phyloP scores from a whole-genome alignment of 30 jellyfish, hydroid and myxozoan genomes.

The Hydra vulgaris region DNA sequence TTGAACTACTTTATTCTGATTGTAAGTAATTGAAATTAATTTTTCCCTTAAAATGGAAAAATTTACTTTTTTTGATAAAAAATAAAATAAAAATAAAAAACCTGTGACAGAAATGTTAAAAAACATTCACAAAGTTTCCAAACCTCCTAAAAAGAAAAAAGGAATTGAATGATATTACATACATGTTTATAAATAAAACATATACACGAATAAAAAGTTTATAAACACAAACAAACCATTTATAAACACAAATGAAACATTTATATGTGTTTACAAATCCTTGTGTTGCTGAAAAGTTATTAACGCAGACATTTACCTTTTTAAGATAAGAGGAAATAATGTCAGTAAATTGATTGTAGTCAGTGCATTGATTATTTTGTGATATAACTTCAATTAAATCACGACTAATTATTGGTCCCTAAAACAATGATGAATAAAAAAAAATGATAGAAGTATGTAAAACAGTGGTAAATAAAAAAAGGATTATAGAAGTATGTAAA shows the following conservation, averaged over 20 bases:
- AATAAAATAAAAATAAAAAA: neutral
- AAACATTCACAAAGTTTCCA: conserved; percentile 24
- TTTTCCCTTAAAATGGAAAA: too few relatives aligned
- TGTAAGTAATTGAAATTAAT: too few relatives aligned
- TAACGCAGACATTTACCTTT: too few relatives aligned
- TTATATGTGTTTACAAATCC: too few relatives aligned
- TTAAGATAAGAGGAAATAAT: neutral
- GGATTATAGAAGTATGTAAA: too few relatives aligned
- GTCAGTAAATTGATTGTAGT: neutral
- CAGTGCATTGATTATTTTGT: neutral
- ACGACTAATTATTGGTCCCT: conserved; percentile 1
- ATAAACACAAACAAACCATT: too few relatives aligned
- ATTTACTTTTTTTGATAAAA: too few relatives aligned
- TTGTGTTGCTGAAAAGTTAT: too few relatives aligned
- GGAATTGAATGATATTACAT: neutral
- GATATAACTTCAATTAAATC: neutral
- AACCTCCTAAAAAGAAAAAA: neutral
- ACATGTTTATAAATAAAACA: too few relatives aligned
- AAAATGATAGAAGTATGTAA: neutral
- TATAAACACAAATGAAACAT: too few relatives aligned
- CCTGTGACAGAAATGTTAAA: conserved; percentile 15
- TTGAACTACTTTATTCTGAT: too few relatives aligned
- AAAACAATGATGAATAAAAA: neutral
- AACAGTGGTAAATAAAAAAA: neutral
- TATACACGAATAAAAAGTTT: too few relatives aligned